Evolutionary conservation across 1,140 invertebrate species (phyloP).

Genomic region (Forficula auricularia): DNA sequence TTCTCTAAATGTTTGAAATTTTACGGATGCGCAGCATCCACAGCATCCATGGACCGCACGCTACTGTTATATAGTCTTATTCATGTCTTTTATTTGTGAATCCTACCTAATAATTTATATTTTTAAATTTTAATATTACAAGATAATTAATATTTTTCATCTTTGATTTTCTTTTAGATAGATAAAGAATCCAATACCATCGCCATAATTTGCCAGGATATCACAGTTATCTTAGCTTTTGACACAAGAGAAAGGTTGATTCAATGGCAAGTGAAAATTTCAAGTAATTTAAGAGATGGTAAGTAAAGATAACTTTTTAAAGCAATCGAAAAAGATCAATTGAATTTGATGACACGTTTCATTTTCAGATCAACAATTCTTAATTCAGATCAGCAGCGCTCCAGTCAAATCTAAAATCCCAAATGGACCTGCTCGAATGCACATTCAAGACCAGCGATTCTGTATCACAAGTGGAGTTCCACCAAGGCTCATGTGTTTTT

Average conservation of each 20-base stretch:
- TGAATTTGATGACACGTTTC: too few relatives aligned
- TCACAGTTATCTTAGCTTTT: constrained; percentile 73
- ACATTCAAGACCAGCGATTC: constrained; percentile 59
- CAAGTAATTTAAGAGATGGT: constrained; percentile 63
- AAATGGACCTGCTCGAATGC: constrained; percentile 57
- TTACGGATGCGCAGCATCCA: too few relatives aligned
- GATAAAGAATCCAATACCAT: constrained; percentile 85
- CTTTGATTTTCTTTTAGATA: too few relatives aligned
- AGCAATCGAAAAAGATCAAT: too few relatives aligned
- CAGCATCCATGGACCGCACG: too few relatives aligned
- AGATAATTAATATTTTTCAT: too few relatives aligned
- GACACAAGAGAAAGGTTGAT: constrained; percentile 72
- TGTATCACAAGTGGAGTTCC: constrained; percentile 66
- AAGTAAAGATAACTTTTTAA: too few relatives aligned
- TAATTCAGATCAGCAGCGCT: constrained; percentile 58
- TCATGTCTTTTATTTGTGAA: too few relatives aligned
- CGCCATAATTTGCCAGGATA: constrained; percentile 76
- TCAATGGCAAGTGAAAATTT: constrained; percentile 72
- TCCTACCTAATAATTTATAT: too few relatives aligned
- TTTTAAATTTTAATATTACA: too few relatives aligned
- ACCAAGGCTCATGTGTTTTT: constrained; percentile 54
- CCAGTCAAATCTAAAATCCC: constrained; percentile 50
- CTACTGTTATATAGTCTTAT: too few relatives aligned
- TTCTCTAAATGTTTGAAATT: too few relatives aligned
- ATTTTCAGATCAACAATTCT: constrained; percentile 51